Base-by-base conservation (phyloP, 2,797 vertebrate genomes). In the Delichon dasypus region DNA sequence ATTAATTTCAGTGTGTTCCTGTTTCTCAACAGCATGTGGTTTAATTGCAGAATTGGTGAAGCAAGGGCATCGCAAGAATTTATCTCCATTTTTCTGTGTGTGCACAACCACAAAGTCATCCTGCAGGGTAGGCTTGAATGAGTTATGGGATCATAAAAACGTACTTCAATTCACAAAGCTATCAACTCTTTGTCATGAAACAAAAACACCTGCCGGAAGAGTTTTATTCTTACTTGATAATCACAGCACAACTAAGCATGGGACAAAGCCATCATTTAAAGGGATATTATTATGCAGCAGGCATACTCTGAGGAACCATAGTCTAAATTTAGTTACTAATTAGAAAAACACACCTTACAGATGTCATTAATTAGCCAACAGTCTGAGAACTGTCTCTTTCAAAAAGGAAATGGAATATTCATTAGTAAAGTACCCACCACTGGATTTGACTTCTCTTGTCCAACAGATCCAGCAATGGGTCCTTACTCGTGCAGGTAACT, bases 151-250 rank as follows among this genome's bases (percentile, higher is more conserved):
- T 74, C 85, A 92, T 88, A 64, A 97, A 95, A 97, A 94, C 85
- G 71, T 66, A 85, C 42, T 70, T 91, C 73, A n/a, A 19, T 93
- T 93, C 89, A 70, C 94, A 92, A 92, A 89, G 77, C 95, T 92
- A 93, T 96, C 86, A 85, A 53, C 67, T 90, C 78, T 94, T 92
- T 74, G 92, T 94, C 89, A 51, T 48, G 93, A 97, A 96, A 95
- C 88, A 91, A 94, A 97, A 96, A 91, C 94, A 95, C 94, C 93
- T 96, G 93, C 84, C 93, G 89, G 44, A 83, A 94, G 81, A 94
- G 81, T 93, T 96, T 94, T 95, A 94, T 79, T 95, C 94, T 94
- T 95, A 87, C 91, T 93, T 94, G 84, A 64, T 97, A 95, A 96
- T 91, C 89, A 94, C 50, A 95, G 70, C 40, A 57, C 81, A 91